phyloP scores from a whole-genome alignment of 2,797 vertebrate genomes.

The Hoplostethus mediterraneus region DNA sequence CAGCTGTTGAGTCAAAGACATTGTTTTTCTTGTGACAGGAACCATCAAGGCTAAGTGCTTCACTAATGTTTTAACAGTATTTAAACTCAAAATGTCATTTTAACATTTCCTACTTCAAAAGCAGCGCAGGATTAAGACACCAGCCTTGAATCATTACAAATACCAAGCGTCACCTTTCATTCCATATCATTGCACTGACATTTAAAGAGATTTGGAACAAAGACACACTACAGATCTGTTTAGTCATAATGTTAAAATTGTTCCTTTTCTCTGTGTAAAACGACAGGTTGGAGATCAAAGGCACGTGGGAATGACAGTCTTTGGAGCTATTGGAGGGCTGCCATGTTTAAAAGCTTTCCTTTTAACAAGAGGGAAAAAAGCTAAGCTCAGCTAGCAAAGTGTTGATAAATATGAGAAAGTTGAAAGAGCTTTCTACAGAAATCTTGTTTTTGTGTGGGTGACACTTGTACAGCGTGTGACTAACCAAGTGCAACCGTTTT shows the following conservation, averaged over 20 bases:
- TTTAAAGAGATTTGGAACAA: conserved; percentile 79
- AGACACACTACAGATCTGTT: conserved; percentile 72
- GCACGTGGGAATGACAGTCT: conserved; percentile 44
- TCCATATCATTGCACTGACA: conserved; percentile 79
- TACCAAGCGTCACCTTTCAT: conserved; percentile 78
- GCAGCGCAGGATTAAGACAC: conserved; percentile 74
- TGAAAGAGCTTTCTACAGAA: conserved; percentile 46
- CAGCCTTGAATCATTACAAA: conserved; percentile 81
- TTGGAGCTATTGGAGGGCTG: conserved; percentile 62
- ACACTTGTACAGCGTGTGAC: conserved; percentile 43
- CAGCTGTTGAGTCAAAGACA: conserved; percentile 70
- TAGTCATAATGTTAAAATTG: conserved; percentile 65
- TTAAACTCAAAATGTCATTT: conserved; percentile 84
- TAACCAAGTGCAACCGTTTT: conserved; percentile 49
- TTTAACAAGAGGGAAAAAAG: conserved; percentile 56
- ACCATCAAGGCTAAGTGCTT: conserved; percentile 77
- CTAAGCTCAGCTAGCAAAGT: conserved; percentile 58
- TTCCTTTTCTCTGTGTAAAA: conserved; percentile 64
- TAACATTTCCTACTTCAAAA: conserved; percentile 79
- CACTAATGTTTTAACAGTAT: conserved; percentile 79
- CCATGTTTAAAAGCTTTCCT: conserved; percentile 47
- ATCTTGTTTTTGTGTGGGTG: conserved; percentile 29
- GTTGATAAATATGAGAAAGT: conserved; percentile 47
- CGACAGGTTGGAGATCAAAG: conserved; percentile 75
- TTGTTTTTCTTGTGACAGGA: conserved; percentile 78